Evolutionary conservation across 2,113 vertebrate species (phyloP), one percentile per base, ranked within the genome.

Genomic region (Trogon melanurus): DNA sequence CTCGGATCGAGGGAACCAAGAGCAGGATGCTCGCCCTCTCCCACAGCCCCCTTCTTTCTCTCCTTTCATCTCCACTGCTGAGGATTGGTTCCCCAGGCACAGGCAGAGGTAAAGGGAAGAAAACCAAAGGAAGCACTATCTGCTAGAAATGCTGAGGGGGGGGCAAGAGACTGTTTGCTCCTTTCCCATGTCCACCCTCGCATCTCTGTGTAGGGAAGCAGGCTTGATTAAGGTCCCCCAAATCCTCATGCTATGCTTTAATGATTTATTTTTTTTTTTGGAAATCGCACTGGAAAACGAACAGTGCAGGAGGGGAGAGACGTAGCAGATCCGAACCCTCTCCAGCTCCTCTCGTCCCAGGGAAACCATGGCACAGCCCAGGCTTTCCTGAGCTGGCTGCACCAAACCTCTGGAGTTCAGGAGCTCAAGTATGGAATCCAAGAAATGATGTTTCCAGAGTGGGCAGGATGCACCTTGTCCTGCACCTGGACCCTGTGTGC

Each of bases 181-280:
- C 23, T 71, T 60, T 57, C 36, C 29, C 32, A 51, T n/a, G 57
- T 29, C 61, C 16, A 36, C 12, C 29, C 26, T 75, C 61, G 13
- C 26, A 54, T 32, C n/a, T 69, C 13, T 1, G 0, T 25, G 21
- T 5, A 3, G 11, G 30, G 56, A 74, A 62, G 36, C 4, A 0
- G 38, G 45, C 16, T 74, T 36, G 21, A 7, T 20, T 48, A 26
- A 29, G 13, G 22, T 69, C 25, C 21, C 45, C 23, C 9, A 25
- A 83, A 79, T 79, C 56, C 30, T 70, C 10, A 1, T 54, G 50
- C 30, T 54, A 26, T 20, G 8, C 22, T 60, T 64, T 50, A 73
- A 73, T 58, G 26, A 32, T 5, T n/a, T n/a, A n/a, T n/a, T 36
- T 6, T 34, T 73, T 41, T 20, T 66, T 74, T 67, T 62, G 29